phyloP scores from a whole-genome alignment of 1,140 invertebrate genomes.

The Anastatus disparis region DNA sequence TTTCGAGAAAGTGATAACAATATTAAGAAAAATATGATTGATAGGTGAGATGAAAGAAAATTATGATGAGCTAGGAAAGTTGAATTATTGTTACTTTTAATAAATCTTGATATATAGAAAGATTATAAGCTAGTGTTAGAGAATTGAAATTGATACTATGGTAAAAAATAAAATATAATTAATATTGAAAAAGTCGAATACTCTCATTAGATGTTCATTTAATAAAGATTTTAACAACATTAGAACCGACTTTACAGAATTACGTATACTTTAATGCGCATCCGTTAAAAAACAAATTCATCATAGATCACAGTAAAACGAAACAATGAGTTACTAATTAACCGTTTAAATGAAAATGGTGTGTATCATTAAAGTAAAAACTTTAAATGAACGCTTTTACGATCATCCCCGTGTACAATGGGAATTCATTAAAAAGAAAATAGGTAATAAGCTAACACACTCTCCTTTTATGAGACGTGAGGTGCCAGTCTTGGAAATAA shows the following conservation, averaged over 20 bases:
- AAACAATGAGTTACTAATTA: conserved; percentile 10
- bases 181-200: too few relatives aligned
- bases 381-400: background rate
- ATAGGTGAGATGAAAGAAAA: too few relatives aligned
- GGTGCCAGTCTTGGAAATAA: too few relatives aligned
- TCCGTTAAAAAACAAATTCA: too few relatives aligned
- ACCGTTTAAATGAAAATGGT: background rate
- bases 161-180: too few relatives aligned
- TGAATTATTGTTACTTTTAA: background rate
- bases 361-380: conserved; percentile 6
- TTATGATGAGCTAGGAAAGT: background rate
- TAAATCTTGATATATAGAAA: too few relatives aligned
- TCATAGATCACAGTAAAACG: background rate
- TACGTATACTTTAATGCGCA: too few relatives aligned
- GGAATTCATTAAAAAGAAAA: conserved; percentile 25
- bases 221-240: too few relatives aligned
- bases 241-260: too few relatives aligned
- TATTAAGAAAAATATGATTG: background rate
- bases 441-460: background rate
- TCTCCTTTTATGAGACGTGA: conserved; percentile 3
- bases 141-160: too few relatives aligned
- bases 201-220: too few relatives aligned
- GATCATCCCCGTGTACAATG: conserved; percentile 1
- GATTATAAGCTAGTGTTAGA: too few relatives aligned
- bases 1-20: background rate